A percentile compares a stretch with the other conserved stretches of the same genome.
phyloP scores from a whole-genome alignment of 1,140 invertebrate species.

The Thrips palmi region DNA sequence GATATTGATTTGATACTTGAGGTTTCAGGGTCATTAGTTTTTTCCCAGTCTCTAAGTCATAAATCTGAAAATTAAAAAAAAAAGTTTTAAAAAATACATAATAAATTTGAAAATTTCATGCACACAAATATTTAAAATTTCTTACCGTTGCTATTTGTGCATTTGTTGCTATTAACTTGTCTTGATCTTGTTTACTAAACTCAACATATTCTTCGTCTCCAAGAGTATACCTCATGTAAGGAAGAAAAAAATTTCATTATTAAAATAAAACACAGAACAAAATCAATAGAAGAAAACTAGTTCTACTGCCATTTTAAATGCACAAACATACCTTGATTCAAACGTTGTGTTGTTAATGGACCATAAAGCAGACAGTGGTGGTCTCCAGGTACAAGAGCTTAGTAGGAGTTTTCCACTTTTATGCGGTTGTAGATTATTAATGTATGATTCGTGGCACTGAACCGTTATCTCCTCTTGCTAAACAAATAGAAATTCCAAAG shows the following conservation, averaged over 20 bases:
- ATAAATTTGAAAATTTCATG: constrained; percentile 10
- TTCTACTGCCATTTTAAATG: background rate
- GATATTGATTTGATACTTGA: constrained; percentile 76
- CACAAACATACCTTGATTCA: constrained; percentile 36
- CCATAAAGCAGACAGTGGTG: constrained; percentile 73
- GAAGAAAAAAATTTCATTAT: constrained; percentile 7
- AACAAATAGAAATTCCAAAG: constrained; percentile 11
- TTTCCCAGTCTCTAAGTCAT: constrained; percentile 70
- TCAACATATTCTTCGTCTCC: constrained; percentile 78
- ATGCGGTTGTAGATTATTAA: constrained; percentile 56
- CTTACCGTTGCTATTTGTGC: constrained; percentile 48
- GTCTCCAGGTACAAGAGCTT: constrained; percentile 68
- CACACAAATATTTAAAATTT: constrained; percentile 13
- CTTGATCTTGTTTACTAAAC: constrained; percentile 73
- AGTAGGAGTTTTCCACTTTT: constrained; percentile 59
- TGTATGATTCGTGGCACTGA: constrained; percentile 63
- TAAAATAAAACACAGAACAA: constrained; percentile 4
- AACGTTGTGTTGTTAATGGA: constrained; percentile 45
- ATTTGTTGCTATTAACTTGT: constrained; percentile 69
- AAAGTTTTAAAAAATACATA: constrained; percentile 5
- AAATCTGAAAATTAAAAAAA: constrained; percentile 42
- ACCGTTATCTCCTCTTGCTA: constrained; percentile 49
- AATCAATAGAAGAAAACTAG: background rate
- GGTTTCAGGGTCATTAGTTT: constrained; percentile 55
- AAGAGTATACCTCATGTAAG: constrained; percentile 34